Evolutionary conservation across 2,113 vertebrate species (phyloP).

Genomic region (Lepus americanus): DNA sequence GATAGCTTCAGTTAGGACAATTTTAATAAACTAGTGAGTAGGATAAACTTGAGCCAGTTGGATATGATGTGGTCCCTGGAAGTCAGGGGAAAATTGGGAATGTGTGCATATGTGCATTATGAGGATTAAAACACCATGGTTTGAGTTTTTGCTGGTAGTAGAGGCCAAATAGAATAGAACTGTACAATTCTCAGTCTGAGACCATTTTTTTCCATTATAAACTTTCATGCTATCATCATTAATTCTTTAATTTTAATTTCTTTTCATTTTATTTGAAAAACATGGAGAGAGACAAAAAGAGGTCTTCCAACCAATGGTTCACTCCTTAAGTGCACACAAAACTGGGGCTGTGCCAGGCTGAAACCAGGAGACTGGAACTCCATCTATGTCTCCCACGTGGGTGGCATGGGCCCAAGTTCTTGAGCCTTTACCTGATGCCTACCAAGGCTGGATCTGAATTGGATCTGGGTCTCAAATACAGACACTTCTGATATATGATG

Average conservation of each 20-base stretch:
- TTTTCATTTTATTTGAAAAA: too few species aligned
- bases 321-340: too few species aligned
- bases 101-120: neutral
- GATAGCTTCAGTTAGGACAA: neutral
- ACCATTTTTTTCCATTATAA: neutral
- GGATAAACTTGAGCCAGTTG: neutral
- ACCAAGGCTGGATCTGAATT: too few species aligned
- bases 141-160: neutral
- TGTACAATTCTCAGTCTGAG: neutral
- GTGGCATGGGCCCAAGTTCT: too few species aligned
- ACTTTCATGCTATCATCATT: neutral
- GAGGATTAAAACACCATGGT: neutral
- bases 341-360: too few species aligned
- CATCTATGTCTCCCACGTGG: too few species aligned
- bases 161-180: neutral
- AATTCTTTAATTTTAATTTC: neutral
- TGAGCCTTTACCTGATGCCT: too few species aligned
- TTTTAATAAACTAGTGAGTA: neutral
- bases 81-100: neutral
- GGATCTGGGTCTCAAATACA: too few species aligned
- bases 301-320: too few species aligned
- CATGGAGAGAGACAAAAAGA: too few species aligned
- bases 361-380: too few species aligned
- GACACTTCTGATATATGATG: too few species aligned
- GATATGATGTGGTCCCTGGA: neutral